Conservation (phyloP, 2,113 vertebrate genomes). For the Rhipidura dahli region DNA sequence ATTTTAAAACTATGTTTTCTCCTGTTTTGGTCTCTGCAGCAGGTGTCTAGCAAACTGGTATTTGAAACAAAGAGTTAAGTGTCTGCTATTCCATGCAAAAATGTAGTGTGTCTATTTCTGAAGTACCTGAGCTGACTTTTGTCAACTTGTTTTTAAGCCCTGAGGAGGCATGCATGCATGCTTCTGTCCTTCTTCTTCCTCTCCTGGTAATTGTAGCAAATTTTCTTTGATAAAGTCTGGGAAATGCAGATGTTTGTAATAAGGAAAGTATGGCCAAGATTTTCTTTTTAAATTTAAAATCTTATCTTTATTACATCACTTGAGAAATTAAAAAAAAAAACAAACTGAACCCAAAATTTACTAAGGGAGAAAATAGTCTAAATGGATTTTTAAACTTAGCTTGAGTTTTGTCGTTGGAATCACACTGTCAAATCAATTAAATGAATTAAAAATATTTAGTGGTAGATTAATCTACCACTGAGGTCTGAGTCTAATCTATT, state of each 20-base stretch:
- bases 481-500: slow-evolving; percentile 84
- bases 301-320: background rate
- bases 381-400: slow-evolving; percentile 8
- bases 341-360: background rate
- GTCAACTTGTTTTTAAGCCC: background rate
- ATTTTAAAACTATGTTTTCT: background rate
- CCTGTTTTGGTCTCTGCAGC: background rate
- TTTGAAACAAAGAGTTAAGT: background rate
- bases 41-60: background rate
- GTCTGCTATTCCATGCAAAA: background rate
- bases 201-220: background rate
- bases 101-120: background rate
- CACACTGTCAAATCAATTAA: slow-evolving; percentile 83
- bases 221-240: background rate
- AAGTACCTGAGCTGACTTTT: background rate
- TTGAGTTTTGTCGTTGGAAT: slow-evolving; percentile 78
- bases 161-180: background rate
- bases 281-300: background rate
- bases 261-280: background rate
- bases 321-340: background rate
- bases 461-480: slow-evolving; percentile 76
- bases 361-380: background rate
- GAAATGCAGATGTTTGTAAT: background rate
- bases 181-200: background rate
- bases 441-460: background rate